These are phyloP conservation scores for Drosophila putrida DNA, from an alignment of 2,888 invertebrate genomes.

Conservation along the genomic window DNA sequence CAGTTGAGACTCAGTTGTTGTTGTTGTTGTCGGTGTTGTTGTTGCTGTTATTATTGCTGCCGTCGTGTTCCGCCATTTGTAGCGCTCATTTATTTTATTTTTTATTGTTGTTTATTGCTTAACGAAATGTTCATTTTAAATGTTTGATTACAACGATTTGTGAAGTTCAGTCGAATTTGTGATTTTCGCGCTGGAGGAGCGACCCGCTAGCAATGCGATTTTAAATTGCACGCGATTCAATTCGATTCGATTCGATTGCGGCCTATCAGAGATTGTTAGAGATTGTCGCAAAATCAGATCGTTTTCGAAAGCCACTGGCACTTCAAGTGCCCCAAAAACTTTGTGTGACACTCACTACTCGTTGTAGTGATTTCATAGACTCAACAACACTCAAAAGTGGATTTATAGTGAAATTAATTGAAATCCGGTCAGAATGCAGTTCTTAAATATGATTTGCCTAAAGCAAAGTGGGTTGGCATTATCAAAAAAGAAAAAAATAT, in stretches of 20 bases:
- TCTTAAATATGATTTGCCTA: conserved; percentile 75
- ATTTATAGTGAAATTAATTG: conserved; percentile 19
- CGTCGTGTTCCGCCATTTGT: conserved; percentile 78
- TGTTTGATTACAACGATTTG: conserved; percentile 82
- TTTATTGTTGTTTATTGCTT: conserved; percentile 79
- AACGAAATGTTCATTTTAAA: conserved; percentile 81
- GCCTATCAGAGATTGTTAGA: too few species aligned
- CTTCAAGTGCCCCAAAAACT: conserved; percentile 29
- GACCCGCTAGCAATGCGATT: conserved; percentile 60
- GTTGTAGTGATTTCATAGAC: conserved; percentile 5
- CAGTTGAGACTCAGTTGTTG: conserved; percentile 18
- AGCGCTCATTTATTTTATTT: conserved; percentile 70
- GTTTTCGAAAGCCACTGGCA: conserved; percentile 26
- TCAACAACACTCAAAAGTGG: conserved; percentile 21
- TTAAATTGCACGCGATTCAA: conserved; percentile 63
- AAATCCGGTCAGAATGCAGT: conserved; percentile 66
- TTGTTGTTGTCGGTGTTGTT: neutral
- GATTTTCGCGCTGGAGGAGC: conserved; percentile 78
- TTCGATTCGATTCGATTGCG: conserved; percentile 39
- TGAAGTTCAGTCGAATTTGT: conserved; percentile 82
- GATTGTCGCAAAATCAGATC: conserved; percentile 44
- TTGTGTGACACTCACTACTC: conserved; percentile 19
- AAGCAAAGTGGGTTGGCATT: conserved; percentile 74
- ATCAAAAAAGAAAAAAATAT: neutral
- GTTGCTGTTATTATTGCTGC: conserved; percentile 31